Evolutionary conservation across 2,888 invertebrate species (phyloP).

Genomic region (Acronicta leporina): DNA sequence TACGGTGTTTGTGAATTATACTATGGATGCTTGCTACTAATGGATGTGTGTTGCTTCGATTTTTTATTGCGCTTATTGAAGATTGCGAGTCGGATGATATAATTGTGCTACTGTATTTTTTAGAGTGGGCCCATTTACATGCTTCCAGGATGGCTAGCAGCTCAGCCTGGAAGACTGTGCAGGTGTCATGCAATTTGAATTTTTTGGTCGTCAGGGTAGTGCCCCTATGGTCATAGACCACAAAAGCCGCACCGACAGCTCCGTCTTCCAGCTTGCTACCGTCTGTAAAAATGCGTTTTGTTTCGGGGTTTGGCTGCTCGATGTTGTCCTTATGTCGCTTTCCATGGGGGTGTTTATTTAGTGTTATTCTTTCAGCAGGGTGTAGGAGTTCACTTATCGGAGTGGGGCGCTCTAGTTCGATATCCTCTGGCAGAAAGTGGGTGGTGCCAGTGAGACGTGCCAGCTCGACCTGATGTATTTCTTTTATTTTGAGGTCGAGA

Average conservation of each 20-base stretch:
- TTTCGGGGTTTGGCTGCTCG: not conserved
- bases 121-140: not conserved
- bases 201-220: not conserved
- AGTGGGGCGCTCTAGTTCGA: not conserved
- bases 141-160: not conserved
- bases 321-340: no score
- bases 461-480: no score
- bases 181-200: not conserved
- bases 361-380: not conserved
- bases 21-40: not conserved
- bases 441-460: no score
- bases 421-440: not conserved
- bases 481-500: no score
- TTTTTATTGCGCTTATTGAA: not conserved
- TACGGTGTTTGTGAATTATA: not conserved
- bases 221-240: not conserved
- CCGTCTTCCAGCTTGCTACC: not conserved
- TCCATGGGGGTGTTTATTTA: not conserved
- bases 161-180: conserved; percentile 1
- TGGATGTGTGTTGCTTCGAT: conserved; percentile 4
- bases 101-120: not conserved
- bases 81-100: not conserved
- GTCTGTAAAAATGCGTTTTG: not conserved
- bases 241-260: not conserved
- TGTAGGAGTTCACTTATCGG: not conserved